A percentile compares a stretch with the other conserved stretches of the same genome.
Conservation (phyloP, 2,888 invertebrate species). For the Bombyx huttoni region DNA sequence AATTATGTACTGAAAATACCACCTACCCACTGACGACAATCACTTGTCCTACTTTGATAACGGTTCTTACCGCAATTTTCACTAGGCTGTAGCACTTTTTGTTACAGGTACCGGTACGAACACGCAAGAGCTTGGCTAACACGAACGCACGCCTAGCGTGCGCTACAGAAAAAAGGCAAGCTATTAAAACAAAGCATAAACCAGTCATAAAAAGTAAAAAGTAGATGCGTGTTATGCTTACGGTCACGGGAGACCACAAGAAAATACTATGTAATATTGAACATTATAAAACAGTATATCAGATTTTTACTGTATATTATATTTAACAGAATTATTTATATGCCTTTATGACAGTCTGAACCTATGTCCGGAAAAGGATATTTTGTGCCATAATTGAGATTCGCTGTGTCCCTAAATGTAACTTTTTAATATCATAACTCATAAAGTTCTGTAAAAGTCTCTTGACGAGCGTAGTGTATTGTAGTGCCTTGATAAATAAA, state of each 20-base stretch:
- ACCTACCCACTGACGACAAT: constrained; percentile 7
- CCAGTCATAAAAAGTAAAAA: not conserved
- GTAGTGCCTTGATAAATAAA: no score
- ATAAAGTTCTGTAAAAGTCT: no score
- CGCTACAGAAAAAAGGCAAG: constrained; percentile 3
- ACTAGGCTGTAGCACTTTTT: constrained; percentile 28
- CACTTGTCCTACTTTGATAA: constrained; percentile 37
- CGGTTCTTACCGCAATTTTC: constrained; percentile 27
- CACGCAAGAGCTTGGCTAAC: constrained; percentile 36
- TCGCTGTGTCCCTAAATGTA: no score
- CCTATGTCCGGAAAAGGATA: no score
- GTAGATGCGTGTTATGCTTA: not conserved
- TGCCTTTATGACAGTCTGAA: no score
- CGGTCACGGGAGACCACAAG: not conserved
- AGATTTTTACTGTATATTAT: no score
- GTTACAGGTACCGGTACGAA: constrained; percentile 17
- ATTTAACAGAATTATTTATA: no score
- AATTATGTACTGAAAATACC: no score
- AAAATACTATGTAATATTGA: not conserved
- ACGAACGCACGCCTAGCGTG: constrained; percentile 22
- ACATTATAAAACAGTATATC: no score
- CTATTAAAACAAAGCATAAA: constrained; percentile 4
- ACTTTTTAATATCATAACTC: no score
- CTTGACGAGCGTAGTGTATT: no score
- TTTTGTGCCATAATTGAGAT: no score